A percentile compares a stretch with the other conserved stretches of the same genome.
These are phyloP conservation scores for Scrobipalpa costella DNA, from an alignment of 2,888 invertebrate species.

Conservation along the genomic window DNA sequence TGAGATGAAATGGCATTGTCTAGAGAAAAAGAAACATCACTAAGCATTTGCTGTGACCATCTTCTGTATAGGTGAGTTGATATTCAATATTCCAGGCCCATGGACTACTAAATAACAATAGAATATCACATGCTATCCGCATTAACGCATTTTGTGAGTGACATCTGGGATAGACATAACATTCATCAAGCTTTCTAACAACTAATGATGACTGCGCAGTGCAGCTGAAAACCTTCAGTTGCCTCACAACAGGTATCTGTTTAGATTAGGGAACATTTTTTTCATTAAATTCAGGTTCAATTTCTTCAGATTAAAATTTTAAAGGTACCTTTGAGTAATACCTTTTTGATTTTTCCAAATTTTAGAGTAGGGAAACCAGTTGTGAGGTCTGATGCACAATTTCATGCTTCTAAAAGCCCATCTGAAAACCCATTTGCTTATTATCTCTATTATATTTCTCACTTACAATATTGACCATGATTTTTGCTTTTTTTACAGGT, in stretches of 20 bases:
- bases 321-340: not conserved
- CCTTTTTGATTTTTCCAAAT: conserved; percentile 42
- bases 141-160: not conserved
- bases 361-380: conserved; percentile 63
- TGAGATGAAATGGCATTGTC: not conserved
- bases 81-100: not conserved
- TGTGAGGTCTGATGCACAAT: conserved; percentile 68
- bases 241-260: conserved; percentile 51
- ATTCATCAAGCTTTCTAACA: not conserved
- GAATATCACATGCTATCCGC: not conserved
- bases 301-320: not conserved
- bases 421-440: conserved; percentile 50
- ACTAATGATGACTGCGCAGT: conserved; percentile 73
- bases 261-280: conserved; percentile 55
- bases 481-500: conserved; percentile 10
- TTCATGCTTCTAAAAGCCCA: conserved; percentile 44
- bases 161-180: too few species aligned
- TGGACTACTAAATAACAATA: not conserved
- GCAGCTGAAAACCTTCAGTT: conserved; percentile 73
- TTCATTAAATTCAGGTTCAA: conserved; percentile 13
- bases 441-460: not conserved
- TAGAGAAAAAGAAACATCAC: not conserved
- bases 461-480: not conserved
- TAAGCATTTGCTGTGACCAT: not conserved
- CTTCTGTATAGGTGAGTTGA: not conserved